Evolutionary conservation across 2,888 invertebrate species (phyloP).

Genomic region (Mimumesa dahlbomi): DNA sequence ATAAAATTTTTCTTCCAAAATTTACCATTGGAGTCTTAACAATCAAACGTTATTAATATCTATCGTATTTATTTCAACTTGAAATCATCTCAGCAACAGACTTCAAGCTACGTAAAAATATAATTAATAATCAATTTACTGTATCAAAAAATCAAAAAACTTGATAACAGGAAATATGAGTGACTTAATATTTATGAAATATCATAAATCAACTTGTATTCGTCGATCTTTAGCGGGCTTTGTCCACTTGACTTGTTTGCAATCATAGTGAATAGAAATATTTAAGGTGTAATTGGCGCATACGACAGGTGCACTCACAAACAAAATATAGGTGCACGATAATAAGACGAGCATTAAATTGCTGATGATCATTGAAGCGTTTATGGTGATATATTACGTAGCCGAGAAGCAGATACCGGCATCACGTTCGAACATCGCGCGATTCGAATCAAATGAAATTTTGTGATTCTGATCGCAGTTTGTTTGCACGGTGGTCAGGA

Average conservation of each 20-base stretch:
- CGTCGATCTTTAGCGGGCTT: slow-evolving; percentile 4
- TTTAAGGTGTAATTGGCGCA: slow-evolving; percentile 24
- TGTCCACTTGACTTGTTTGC: slow-evolving; percentile 10
- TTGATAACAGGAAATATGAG: too few species aligned
- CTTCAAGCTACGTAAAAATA: too few species aligned
- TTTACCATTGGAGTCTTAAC: too few species aligned
- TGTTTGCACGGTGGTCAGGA: slow-evolving; percentile 62
- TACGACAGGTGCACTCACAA: slow-evolving; percentile 26
- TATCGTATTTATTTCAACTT: too few species aligned
- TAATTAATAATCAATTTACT: too few species aligned
- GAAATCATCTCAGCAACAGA: too few species aligned
- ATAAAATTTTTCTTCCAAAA: too few species aligned
- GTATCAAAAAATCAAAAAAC: too few species aligned
- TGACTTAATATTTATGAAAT: too few species aligned
- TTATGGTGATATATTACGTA: slow-evolving; percentile 69
- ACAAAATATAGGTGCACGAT: slow-evolving; percentile 29
- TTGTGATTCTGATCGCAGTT: slow-evolving; percentile 30
- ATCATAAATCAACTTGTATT: too few species aligned
- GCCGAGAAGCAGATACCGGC: slow-evolving; percentile 36
- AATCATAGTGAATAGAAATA: slow-evolving; percentile 6
- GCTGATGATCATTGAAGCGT: slow-evolving; percentile 65
- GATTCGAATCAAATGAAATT: slow-evolving; percentile 12
- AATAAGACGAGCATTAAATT: slow-evolving; percentile 34
- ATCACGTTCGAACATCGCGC: slow-evolving; percentile 36
- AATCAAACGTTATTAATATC: too few species aligned